These are phyloP conservation scores for Lepidurus couesii DNA, from an alignment of 1,140 invertebrate genomes.

Conservation along the genomic window DNA sequence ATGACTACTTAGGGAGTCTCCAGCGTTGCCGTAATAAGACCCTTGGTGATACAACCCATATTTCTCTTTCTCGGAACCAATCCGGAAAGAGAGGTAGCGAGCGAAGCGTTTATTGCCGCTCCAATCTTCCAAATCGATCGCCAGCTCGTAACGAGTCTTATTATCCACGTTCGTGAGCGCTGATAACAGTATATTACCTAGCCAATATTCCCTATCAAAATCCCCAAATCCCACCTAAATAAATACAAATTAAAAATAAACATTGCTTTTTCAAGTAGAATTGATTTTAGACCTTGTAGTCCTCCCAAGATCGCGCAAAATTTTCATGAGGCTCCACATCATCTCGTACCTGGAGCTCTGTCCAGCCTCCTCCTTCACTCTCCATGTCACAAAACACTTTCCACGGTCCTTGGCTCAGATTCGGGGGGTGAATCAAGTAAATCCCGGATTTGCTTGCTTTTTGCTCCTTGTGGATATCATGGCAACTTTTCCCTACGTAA, in stretches of 20 bases:
- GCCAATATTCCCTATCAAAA: constrained; percentile 42
- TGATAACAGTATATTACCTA: constrained; percentile 41
- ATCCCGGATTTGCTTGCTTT: constrained; percentile 38
- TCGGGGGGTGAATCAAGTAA: constrained; percentile 40
- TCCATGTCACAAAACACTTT: constrained; percentile 44
- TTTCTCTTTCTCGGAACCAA: constrained; percentile 39
- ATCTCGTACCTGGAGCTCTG: constrained; percentile 40
- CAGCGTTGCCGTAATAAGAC: constrained; percentile 40
- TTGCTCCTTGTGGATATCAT: constrained; percentile 38
- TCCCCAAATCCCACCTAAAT: constrained; percentile 39
- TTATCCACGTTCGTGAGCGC: constrained; percentile 47
- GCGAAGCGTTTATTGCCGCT: constrained; percentile 44
- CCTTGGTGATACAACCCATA: constrained; percentile 40
- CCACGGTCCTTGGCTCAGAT: constrained; percentile 40
- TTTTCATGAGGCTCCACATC: constrained; percentile 41
- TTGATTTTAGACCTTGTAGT: constrained; percentile 38
- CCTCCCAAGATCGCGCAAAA: constrained; percentile 41
- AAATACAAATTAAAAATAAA: not conserved
- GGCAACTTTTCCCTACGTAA: constrained; percentile 39
- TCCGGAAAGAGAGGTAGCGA: constrained; percentile 38
- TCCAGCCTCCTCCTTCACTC: constrained; percentile 45
- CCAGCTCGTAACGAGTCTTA: constrained; percentile 43
- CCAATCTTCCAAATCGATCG: constrained; percentile 49
- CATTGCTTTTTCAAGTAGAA: not conserved
- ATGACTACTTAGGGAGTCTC: constrained; percentile 46